Conservation (phyloP, 92 coral and sea anemone species). For the Phenganax subtilis region DNA sequence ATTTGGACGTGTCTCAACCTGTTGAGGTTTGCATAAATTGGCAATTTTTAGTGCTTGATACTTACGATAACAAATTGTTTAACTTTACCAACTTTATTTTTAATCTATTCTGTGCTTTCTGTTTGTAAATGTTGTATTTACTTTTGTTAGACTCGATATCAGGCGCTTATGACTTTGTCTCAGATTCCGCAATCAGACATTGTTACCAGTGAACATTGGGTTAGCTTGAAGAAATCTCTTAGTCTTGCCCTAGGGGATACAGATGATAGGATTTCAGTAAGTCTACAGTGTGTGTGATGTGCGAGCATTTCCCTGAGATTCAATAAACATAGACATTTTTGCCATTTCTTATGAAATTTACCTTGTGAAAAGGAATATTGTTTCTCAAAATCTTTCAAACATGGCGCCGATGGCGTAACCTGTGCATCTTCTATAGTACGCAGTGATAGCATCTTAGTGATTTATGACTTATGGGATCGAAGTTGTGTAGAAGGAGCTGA, state of each 20-base stretch:
- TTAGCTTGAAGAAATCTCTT: constrained; percentile 72
- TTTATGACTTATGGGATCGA: no score
- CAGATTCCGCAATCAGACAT: constrained; percentile 92
- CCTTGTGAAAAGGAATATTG: not conserved
- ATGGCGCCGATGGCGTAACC: no score
- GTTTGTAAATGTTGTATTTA: not conserved
- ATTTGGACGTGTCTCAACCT: constrained; percentile 72
- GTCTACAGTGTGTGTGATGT: constrained; percentile 8
- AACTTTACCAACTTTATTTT: not conserved
- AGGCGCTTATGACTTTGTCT: constrained; percentile 73
- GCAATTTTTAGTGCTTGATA: no score
- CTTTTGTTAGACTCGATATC: constrained; percentile 59
- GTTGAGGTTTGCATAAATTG: constrained; percentile 53
- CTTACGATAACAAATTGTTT: no score
- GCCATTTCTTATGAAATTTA: not conserved
- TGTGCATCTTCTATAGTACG: no score
- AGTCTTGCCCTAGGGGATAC: constrained; percentile 82
- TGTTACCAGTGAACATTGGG: constrained; percentile 90
- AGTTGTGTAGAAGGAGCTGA: no score
- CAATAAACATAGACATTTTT: not conserved
- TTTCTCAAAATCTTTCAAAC: no score
- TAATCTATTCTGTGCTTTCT: not conserved
- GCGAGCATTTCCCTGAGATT: not conserved
- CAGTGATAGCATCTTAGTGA: no score
- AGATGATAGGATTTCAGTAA: constrained; percentile 83